Conservation (phyloP, 2,113 vertebrate species). For the Strigops habroptila region DNA sequence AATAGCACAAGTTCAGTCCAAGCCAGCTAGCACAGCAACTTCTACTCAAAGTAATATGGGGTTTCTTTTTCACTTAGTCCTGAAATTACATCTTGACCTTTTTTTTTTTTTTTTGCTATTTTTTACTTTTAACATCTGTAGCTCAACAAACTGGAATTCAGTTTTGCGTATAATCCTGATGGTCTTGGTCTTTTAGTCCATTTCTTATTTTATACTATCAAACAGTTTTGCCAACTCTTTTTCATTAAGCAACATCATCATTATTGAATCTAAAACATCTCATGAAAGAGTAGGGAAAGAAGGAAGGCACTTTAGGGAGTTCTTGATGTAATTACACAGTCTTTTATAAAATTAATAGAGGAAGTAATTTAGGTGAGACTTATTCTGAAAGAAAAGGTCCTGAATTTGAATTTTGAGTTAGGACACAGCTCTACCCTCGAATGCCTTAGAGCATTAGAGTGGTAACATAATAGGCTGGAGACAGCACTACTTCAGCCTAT, state of each 20-base stretch:
- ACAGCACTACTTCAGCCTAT: background rate
- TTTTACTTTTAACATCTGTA: background rate
- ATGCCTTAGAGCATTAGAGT: background rate
- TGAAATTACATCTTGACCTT: background rate
- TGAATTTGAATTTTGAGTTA: background rate
- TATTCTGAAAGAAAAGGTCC: background rate
- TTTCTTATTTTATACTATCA: conserved; percentile 11
- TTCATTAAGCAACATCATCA: background rate
- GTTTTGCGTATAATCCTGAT: background rate
- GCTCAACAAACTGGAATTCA: conserved; percentile 17
- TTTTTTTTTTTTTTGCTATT: background rate
- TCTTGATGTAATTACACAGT: conserved; percentile 1
- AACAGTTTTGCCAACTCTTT: background rate
- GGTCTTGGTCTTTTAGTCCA: background rate
- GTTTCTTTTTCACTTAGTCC: background rate
- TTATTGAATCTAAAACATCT: background rate
- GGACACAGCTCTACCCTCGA: background rate
- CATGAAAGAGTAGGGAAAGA: background rate
- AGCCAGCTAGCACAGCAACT: background rate
- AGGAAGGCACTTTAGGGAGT: background rate
- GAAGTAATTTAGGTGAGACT: background rate
- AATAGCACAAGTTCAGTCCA: background rate
- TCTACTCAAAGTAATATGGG: background rate
- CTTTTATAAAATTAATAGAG: conserved; percentile 9
- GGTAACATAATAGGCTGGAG: background rate